A percentile compares a stretch with the other conserved stretches of the same genome.
Conservation (phyloP, 2,888 invertebrate genomes). For the Drosophila mercatorum region DNA sequence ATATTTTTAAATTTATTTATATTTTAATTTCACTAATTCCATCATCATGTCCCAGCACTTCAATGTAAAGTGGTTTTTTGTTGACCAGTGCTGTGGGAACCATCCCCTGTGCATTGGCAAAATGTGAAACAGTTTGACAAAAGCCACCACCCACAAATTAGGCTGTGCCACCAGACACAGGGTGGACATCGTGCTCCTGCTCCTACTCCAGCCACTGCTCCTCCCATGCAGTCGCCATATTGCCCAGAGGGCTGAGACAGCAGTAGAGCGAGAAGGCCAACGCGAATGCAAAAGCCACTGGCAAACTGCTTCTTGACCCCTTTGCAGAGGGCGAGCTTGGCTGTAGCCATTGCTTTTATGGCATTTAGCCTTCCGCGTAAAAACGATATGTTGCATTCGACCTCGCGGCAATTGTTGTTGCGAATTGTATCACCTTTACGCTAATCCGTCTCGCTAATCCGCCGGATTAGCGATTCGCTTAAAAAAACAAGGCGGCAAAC, state of each 20-base stretch:
- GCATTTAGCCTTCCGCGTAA: constrained; percentile 64
- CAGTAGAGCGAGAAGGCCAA: constrained; percentile 12
- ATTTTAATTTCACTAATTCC: not conserved
- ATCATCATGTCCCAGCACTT: not conserved
- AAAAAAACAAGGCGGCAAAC: constrained; percentile 61
- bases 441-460: constrained; percentile 73
- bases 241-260: constrained; percentile 39
- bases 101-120: constrained; percentile 49
- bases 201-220: constrained; percentile 4
- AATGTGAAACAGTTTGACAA: constrained; percentile 76
- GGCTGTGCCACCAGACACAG: constrained; percentile 55
- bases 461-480: constrained; percentile 69
- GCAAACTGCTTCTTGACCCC: constrained; percentile 68
- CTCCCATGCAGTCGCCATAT: constrained; percentile 44
- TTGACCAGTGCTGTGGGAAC: constrained; percentile 44
- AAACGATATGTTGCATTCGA: constrained; percentile 54
- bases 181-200: constrained; percentile 15
- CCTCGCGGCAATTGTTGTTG: constrained; percentile 62
- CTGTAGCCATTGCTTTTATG: constrained; percentile 47
- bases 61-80: constrained; percentile 11
- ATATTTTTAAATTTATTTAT: not conserved
- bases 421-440: constrained; percentile 74
- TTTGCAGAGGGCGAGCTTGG: constrained; percentile 39
- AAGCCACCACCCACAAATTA: constrained; percentile 79
- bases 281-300: constrained; percentile 23